Base-by-base conservation (phyloP, 2,888 invertebrate genomes). In the Argyresthia goedartella region DNA sequence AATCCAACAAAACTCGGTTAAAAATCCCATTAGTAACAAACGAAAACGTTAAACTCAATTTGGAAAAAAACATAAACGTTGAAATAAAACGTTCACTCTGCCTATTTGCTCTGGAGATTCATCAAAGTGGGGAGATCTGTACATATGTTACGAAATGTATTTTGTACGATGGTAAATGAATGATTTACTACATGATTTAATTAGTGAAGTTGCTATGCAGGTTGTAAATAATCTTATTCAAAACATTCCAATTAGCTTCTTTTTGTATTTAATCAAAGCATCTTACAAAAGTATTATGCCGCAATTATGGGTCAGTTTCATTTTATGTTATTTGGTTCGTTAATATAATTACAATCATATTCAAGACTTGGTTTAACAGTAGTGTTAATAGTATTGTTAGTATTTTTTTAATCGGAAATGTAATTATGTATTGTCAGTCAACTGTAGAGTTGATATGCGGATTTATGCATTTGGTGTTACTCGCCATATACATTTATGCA, bases 291-390 rank as follows among this genome's bases (percentile, higher is more conserved):
- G 8, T 9, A 11, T 39, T 3, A 39, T 39, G n/a, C 39, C 8
- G 39, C 3, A 39, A 39, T 50, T 51, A 51, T 51, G 51, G 51
- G 51, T 44, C 51, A 51, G 51, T 44, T 51, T 51, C 44, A 13
- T 14, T 35, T 36, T 4, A 25, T 25, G 2, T 25, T 25, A 25
- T 6, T 25, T 25, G 25, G 25, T n/a, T n/a, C n/a, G 25, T 25
- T 4, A 25, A 6, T 2, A 6, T 25, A 4, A 6, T 4, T 25
- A 4, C 2, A 25, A 25, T 25, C 25, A 25, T 6, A 25, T 25
- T 25, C 6, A 25, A 25, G 25, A n/a, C n/a, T n/a, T n/a, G n/a
- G n/a, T n/a, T n/a, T n/a, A n/a, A n/a, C n/a, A n/a, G n/a, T n/a
- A n/a, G 25, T 25, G 25, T 4, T 25, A 25, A 25, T 2, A 25